Percentiles rank a stretch among this genome's conserved stretches.
Conservation (phyloP, 1,140 invertebrate genomes). For the Papilio aristodemus region DNA sequence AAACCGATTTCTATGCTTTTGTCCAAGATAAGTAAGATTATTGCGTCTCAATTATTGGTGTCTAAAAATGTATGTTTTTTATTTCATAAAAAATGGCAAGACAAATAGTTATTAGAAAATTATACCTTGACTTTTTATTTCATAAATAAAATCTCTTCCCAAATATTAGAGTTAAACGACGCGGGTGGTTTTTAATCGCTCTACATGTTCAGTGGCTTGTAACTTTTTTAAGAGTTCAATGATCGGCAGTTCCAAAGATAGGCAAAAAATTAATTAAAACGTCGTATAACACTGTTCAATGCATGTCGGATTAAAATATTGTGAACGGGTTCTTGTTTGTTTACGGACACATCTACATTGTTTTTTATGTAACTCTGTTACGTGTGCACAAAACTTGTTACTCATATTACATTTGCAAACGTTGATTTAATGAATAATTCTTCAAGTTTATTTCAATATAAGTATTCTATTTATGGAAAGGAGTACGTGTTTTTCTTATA, state of each 20-base stretch:
- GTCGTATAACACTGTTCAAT: slow-evolving; percentile 10
- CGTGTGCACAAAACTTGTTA: background rate
- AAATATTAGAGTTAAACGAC: no score
- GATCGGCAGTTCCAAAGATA: background rate
- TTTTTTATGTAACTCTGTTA: slow-evolving; percentile 12
- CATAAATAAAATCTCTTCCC: no score
- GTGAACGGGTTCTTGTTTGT: slow-evolving; percentile 14
- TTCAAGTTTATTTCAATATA: background rate
- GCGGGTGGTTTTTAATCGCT: background rate
- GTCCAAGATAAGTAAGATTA: background rate
- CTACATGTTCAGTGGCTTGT: background rate
- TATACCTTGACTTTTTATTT: no score
- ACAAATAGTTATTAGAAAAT: no score
- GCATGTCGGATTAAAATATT: slow-evolving; percentile 10
- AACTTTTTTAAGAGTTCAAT: background rate
- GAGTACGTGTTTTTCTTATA: background rate
- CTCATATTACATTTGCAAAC: background rate
- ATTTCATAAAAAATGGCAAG: no score
- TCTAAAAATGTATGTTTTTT: no score
- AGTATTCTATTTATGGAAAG: background rate
- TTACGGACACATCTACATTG: slow-evolving; percentile 11
- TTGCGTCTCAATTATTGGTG: background rate
- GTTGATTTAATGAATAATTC: background rate
- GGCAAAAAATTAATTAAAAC: slow-evolving; percentile 22
- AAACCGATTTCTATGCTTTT: background rate